A percentile compares a stretch with the other conserved stretches of the same genome.
These are phyloP conservation scores for Thelaira solivaga DNA, from an alignment of 2,888 invertebrate species.

Conservation along the genomic window DNA sequence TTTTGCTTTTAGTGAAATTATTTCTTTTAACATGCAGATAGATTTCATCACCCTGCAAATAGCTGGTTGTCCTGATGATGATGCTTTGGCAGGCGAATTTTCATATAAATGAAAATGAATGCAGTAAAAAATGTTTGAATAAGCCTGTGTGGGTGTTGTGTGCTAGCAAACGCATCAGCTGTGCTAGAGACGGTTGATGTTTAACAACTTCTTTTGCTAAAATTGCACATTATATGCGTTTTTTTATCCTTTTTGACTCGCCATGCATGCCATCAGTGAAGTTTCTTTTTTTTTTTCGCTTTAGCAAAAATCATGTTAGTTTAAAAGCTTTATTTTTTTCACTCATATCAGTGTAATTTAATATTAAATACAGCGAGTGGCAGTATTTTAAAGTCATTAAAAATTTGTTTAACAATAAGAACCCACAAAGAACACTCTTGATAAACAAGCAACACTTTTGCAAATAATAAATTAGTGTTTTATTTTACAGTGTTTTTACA, in stretches of 20 bases:
- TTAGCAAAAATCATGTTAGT: constrained; percentile 26
- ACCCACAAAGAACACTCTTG: too few species aligned
- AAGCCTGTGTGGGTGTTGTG: not conserved
- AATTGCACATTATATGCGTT: constrained; percentile 17
- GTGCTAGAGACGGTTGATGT: not conserved
- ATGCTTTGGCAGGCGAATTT: not conserved
- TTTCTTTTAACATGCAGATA: constrained; percentile 20
- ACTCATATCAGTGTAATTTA: constrained; percentile 28
- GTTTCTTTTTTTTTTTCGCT: not conserved
- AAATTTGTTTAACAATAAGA: not conserved
- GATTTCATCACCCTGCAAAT: constrained; percentile 35
- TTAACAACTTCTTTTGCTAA: constrained; percentile 31
- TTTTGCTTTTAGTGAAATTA: constrained; percentile 45
- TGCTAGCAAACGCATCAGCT: not conserved
- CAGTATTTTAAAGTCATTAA: not conserved
- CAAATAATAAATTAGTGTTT: too few species aligned
- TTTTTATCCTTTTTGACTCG: not conserved
- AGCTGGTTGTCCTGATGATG: constrained; percentile 4
- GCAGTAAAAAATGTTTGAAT: constrained; percentile 1
- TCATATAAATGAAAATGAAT: not conserved
- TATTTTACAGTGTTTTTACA: too few species aligned
- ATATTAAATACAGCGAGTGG: constrained; percentile 20
- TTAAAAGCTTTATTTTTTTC: constrained; percentile 49
- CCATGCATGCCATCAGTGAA: not conserved
- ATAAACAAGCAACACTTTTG: too few species aligned